Evolutionary conservation across 2,113 vertebrate genomes (phyloP).

Genomic region (Tonatia bakeri): DNA sequence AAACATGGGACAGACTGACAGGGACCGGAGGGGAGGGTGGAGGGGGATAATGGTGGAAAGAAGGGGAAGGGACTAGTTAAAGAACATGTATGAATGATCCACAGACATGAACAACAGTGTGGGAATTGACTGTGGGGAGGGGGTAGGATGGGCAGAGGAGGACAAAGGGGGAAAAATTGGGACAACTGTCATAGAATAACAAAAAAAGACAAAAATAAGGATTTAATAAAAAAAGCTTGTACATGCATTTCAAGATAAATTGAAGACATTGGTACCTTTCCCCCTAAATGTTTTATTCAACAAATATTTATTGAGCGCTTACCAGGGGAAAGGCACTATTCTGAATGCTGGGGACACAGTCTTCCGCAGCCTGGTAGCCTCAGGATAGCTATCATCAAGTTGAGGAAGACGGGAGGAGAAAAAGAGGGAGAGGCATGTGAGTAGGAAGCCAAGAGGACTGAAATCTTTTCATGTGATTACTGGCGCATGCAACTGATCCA

Average conservation of each 20-base stretch:
- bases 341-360: neutral
- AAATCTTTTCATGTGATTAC: neutral
- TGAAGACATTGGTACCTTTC: neutral
- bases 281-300: neutral
- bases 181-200: no score
- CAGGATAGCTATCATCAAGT: neutral
- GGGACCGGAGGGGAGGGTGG: no score
- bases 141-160: no score
- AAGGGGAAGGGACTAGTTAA: no score
- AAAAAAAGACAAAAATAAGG: no score
- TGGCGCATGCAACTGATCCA: neutral
- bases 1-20: no score
- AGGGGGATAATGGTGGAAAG: no score
- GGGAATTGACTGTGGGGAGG: no score
- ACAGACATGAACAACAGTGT: no score
- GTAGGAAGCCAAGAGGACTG: neutral
- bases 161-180: no score
- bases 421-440: neutral
- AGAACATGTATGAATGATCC: no score
- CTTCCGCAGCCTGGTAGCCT: neutral
- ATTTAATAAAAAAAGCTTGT: neutral
- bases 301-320: slow-evolving; percentile 32
- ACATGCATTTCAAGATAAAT: slow-evolving; percentile 32
- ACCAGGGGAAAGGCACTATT: slow-evolving; percentile 10
- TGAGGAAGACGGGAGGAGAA: neutral